Evolutionary conservation across 2,113 vertebrate genomes (phyloP).

Genomic region (Leptobrachium leishanense): DNA sequence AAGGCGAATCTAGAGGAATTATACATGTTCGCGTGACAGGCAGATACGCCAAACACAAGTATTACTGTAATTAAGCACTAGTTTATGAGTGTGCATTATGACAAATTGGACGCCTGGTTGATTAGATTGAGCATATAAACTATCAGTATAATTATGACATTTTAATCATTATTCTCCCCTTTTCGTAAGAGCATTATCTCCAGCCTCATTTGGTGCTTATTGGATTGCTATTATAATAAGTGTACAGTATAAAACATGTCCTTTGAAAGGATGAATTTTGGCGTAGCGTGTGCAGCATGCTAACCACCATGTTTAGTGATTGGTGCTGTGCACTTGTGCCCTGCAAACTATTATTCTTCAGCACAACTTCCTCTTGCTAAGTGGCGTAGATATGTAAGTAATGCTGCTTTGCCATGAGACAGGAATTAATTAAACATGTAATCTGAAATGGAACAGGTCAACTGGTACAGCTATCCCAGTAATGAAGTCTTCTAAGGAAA

Average conservation of each 20-base stretch:
- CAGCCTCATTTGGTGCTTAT: constrained; percentile 72
- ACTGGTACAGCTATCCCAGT: too few relatives aligned
- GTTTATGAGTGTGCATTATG: constrained; percentile 78
- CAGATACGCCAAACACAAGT: constrained; percentile 73
- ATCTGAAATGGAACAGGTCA: too few relatives aligned
- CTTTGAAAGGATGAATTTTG: constrained; percentile 66
- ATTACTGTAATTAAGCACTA: constrained; percentile 80
- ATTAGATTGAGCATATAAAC: constrained; percentile 80
- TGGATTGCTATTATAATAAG: constrained; percentile 60
- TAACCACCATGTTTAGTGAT: neutral
- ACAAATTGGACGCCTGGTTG: constrained; percentile 78
- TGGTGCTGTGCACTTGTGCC: too few relatives aligned
- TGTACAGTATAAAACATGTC: constrained; percentile 72
- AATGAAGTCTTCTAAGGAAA: too few relatives aligned
- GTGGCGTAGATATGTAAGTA: too few relatives aligned
- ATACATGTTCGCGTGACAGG: constrained; percentile 71
- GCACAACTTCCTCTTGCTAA: too few relatives aligned
- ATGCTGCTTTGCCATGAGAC: too few relatives aligned
- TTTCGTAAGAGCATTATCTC: constrained; percentile 79
- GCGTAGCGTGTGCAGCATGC: neutral
- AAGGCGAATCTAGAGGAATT: constrained; percentile 67
- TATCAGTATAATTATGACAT: constrained; percentile 82
- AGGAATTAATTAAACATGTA: too few relatives aligned
- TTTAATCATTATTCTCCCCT: constrained; percentile 82
- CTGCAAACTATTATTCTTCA: too few relatives aligned